These are phyloP conservation scores for Ptilorrhoa leucosticta DNA, from an alignment of 2,113 vertebrate genomes.

Conservation along the genomic window DNA sequence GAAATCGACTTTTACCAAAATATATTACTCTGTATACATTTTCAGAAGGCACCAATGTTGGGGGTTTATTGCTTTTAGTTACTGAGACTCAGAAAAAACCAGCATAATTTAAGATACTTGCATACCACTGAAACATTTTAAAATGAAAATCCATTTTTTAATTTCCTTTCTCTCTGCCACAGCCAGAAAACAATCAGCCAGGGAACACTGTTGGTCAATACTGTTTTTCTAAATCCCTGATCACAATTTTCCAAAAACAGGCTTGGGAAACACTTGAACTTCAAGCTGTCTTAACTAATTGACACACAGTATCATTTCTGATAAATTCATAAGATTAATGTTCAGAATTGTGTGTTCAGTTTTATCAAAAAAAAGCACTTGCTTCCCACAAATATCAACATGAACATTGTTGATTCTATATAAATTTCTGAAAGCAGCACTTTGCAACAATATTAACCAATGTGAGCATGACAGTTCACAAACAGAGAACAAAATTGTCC, in stretches of 20 bases:
- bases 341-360: background rate
- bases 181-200: background rate
- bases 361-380: background rate
- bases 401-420: background rate
- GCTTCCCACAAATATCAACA: background rate
- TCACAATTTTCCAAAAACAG: background rate
- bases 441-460: background rate
- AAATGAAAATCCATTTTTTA: background rate
- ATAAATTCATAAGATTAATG: background rate
- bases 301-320: background rate
- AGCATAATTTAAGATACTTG: background rate
- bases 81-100: background rate
- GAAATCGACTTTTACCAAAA: background rate
- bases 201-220: background rate
- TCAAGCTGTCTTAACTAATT: background rate
- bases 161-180: background rate
- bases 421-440: background rate
- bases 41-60: background rate
- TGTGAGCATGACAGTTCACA: background rate
- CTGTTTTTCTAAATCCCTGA: background rate
- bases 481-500: background rate
- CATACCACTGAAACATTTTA: background rate
- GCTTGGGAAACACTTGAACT: background rate
- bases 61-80: background rate
- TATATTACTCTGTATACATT: background rate